phyloP scores from a whole-genome alignment of 2,888 invertebrate species.

The Diploptera punctata region DNA sequence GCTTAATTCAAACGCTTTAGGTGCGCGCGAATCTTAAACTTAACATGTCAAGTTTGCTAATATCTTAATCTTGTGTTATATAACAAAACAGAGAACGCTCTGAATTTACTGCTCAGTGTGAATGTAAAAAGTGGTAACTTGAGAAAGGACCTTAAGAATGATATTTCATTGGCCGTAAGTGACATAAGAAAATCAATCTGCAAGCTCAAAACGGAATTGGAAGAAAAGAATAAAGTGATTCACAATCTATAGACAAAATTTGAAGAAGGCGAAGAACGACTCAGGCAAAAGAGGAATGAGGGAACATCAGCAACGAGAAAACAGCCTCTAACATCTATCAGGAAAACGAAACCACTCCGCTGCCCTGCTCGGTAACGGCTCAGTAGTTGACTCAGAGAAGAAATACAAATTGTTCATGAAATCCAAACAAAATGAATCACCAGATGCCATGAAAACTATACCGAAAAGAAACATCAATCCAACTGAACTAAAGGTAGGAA shows the following conservation, averaged over 20 bases:
- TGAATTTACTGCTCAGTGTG: background rate
- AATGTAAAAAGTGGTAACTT: background rate
- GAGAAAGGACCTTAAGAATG: too few relatives aligned
- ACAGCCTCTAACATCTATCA: background rate
- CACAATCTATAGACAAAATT: background rate
- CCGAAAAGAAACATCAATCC: background rate
- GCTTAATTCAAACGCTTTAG: too few relatives aligned
- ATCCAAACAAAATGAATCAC: background rate
- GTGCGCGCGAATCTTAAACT: too few relatives aligned
- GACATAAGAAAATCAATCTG: background rate
- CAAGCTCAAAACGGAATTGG: too few relatives aligned
- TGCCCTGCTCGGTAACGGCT: background rate
- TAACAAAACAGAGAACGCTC: background rate
- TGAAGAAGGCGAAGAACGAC: background rate
- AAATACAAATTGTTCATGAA: background rate
- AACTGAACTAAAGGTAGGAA: too few relatives aligned
- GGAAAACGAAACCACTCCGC: background rate
- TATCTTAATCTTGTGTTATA: too few relatives aligned
- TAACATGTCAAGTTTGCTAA: too few relatives aligned
- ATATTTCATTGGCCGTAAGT: background rate
- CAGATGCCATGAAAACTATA: background rate
- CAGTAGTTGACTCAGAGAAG: background rate
- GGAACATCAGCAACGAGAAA: background rate
- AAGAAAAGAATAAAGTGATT: background rate
- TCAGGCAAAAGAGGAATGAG: background rate